These are phyloP conservation scores for Lepidostoma basale DNA, from an alignment of 1,140 invertebrate species.

Conservation along the genomic window DNA sequence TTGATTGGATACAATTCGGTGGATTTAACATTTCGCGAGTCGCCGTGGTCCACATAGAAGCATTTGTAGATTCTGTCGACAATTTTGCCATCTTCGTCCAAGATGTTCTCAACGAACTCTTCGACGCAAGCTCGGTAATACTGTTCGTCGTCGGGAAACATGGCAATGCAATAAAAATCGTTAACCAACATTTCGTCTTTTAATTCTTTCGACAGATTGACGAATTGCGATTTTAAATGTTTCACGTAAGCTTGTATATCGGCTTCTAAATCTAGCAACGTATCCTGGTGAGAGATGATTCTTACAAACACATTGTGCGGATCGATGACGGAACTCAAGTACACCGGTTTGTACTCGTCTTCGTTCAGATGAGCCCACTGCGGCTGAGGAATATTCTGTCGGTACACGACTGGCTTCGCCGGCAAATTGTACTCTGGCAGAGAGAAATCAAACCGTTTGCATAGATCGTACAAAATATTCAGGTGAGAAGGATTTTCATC, in stretches of 20 bases:
- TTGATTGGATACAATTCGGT: constrained; percentile 50
- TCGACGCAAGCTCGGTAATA: constrained; percentile 55
- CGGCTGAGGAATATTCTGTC: constrained; percentile 44
- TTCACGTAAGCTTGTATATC: constrained; percentile 52
- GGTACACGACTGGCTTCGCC: constrained; percentile 47
- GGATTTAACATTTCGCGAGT: constrained; percentile 48
- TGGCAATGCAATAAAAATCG: constrained; percentile 54
- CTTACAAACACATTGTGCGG: constrained; percentile 52
- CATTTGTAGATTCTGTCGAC: constrained; percentile 49
- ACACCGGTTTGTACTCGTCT: constrained; percentile 48
- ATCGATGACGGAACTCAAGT: constrained; percentile 49
- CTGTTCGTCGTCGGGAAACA: constrained; percentile 51
- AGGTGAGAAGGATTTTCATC: constrained; percentile 31
- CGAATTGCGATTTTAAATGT: constrained; percentile 35
- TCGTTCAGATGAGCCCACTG: constrained; percentile 55
- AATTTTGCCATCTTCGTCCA: background rate
- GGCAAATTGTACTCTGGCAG: constrained; percentile 16
- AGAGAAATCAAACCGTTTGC: constrained; percentile 10
- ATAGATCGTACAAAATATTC: constrained; percentile 11
- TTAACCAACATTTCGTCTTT: constrained; percentile 14
- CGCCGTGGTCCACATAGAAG: constrained; percentile 59
- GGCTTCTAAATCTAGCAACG: constrained; percentile 48
- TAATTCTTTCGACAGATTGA: constrained; percentile 41
- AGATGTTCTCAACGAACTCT: background rate
- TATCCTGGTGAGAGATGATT: constrained; percentile 50